Base-by-base conservation (phyloP, 1,140 invertebrate species). In the Chymomyza costata region DNA sequence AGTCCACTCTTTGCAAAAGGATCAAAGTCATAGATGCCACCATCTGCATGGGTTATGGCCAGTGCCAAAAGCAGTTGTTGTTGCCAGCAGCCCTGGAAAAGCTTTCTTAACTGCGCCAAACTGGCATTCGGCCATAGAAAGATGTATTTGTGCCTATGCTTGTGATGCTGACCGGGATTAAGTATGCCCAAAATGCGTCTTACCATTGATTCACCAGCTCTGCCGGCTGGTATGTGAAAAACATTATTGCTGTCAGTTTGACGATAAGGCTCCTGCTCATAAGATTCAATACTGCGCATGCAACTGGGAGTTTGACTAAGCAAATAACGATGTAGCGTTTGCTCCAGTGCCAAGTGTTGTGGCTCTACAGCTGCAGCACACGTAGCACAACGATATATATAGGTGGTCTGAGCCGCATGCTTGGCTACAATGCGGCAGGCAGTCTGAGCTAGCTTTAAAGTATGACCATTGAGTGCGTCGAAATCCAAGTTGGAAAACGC, bases 131-230 rank as follows among this genome's bases (percentile, higher is more conserved):
- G 59, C 82, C 82, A 84, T 1, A 84, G 17, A 6, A 84, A 84
- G 6, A 84, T 21, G 47, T 84, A 84, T 39, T 80, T 78, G 17
- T 84, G 82, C 1, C 67, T 21, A 6, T 70, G 65, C 1, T 76
- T 81, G 0, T 56, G 49, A 0, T 19, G 31, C 46, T 84, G 82
- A 3, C 37, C 53, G 2, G 67, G 43, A 68, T 84, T 84, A 2
- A 84, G 13, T 62, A 83, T 70, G 11, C 54, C 16, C 32, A 59
- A 11, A 7, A 84, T 78, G 0, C 68, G 58, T 15, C 54, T 48
- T 5, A 70, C 44, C 3, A 71, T 2, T 3, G 51, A 31, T 7
- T 57, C 45, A 1, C 61, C 54, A 1, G 32, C 30, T 1, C 31
- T 15, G 1, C 43, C 64, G 1, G 35, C 47, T 0, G 59, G 62